These are phyloP conservation scores for Drosophila melanocephala DNA, from an alignment of 2,888 invertebrate genomes.

Conservation along the genomic window DNA sequence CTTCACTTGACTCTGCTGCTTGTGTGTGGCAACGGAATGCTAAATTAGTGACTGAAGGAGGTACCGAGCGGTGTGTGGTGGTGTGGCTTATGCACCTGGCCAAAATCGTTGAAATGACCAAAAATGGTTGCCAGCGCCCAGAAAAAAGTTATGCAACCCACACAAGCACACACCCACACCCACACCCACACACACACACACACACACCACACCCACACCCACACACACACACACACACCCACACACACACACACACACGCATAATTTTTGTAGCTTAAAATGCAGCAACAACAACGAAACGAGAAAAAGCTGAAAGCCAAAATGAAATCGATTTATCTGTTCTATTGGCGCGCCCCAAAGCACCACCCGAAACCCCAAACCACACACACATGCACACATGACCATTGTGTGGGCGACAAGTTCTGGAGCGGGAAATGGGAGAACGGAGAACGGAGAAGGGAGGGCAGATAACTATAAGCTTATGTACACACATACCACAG, in stretches of 20 bases:
- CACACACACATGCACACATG: constrained; percentile 40
- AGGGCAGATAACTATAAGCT: constrained; percentile 23
- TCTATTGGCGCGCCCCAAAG: constrained; percentile 58
- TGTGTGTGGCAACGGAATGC: constrained; percentile 61
- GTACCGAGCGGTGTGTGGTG: neutral
- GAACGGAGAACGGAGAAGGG: neutral
- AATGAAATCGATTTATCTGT: constrained; percentile 78
- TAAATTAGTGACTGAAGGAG: constrained; percentile 59
- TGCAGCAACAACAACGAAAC: constrained; percentile 39
- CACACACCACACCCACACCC: too few species aligned
- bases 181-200: too few species aligned
- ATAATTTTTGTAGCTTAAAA: constrained; percentile 43
- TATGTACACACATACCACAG: constrained; percentile 27
- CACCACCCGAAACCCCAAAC: constrained; percentile 20
- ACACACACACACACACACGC: neutral
- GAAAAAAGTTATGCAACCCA: constrained; percentile 11
- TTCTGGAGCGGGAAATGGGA: neutral
- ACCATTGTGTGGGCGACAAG: constrained; percentile 45
- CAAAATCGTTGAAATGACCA: constrained; percentile 42
- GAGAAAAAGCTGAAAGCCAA: constrained; percentile 40
- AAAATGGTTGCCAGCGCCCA: constrained; percentile 33
- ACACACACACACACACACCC: neutral
- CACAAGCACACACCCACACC: neutral
- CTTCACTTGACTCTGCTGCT: constrained; percentile 39
- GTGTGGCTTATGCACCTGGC: constrained; percentile 1